Percentiles rank a stretch among this genome's conserved stretches.
phyloP scores from a whole-genome alignment of 1,140 invertebrate species.

The Oreohelix idahoensis region DNA sequence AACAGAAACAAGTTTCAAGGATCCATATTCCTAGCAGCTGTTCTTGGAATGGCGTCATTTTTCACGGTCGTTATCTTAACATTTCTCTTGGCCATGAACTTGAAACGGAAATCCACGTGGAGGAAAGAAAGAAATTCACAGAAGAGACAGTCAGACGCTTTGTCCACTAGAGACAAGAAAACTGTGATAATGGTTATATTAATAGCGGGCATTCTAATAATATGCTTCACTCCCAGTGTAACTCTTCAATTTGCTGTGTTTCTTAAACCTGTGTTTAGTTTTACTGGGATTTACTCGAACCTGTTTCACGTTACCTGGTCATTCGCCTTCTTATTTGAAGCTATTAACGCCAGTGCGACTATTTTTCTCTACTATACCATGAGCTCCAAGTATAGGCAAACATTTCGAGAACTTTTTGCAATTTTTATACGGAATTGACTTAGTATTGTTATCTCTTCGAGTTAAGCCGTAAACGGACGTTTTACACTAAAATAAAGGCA shows the following conservation, averaged over 20 bases:
- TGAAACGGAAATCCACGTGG: constrained; percentile 1
- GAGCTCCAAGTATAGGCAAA: constrained; percentile 11
- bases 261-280: background rate
- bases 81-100: background rate
- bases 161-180: constrained; percentile 5
- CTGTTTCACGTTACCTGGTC: constrained; percentile 5
- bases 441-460: no score
- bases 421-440: no score
- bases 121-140: background rate
- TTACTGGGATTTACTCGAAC: background rate
- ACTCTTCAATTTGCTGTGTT: background rate
- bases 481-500: no score
- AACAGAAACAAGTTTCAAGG: background rate
- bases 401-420: no score
- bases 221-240: background rate
- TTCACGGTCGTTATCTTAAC: background rate
- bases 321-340: constrained; percentile 16
- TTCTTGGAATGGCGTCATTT: background rate
- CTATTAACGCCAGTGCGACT: background rate
- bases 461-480: no score
- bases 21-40: background rate
- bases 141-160: background rate
- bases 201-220: background rate
- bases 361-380: background rate
- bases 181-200: background rate